These are phyloP conservation scores for Allolobophora icterica DNA, from an alignment of 2,888 invertebrate species.

Conservation along the genomic window DNA sequence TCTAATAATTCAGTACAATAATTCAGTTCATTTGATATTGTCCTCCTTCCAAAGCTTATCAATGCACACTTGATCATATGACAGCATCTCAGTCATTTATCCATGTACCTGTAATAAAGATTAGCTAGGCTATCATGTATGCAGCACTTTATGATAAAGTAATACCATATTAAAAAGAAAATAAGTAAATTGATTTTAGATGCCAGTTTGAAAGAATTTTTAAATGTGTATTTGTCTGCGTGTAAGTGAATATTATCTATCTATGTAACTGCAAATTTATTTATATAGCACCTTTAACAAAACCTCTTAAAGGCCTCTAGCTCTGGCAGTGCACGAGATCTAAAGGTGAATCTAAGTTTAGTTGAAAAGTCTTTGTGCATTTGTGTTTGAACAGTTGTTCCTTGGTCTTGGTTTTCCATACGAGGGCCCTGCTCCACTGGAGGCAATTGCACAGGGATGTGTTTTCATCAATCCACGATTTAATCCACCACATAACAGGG, in stretches of 20 bases:
- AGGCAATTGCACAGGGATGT: constrained; percentile 67
- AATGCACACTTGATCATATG: too few species aligned
- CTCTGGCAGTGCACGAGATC: background rate
- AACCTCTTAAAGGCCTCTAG: background rate
- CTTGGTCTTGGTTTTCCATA: constrained; percentile 67
- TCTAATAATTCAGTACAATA: too few species aligned
- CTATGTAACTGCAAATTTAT: background rate
- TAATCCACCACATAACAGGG: constrained; percentile 62
- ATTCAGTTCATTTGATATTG: too few species aligned
- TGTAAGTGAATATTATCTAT: background rate
- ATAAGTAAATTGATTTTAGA: background rate
- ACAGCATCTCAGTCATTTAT: background rate
- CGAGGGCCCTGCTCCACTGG: constrained; percentile 67
- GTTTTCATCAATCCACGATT: constrained; percentile 67
- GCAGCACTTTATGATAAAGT: background rate
- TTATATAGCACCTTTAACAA: background rate
- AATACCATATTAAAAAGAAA: background rate
- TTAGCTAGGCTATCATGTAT: background rate
- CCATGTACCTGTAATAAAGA: background rate
- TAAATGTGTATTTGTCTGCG: background rate
- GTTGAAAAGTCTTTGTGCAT: background rate
- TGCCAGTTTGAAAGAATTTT: background rate
- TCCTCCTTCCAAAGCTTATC: too few species aligned
- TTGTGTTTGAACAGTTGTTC: constrained; percentile 60
- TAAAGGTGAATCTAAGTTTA: background rate